These are phyloP conservation scores for Macroglossus sobrinus DNA, from an alignment of 2,113 vertebrate genomes.

Conservation along the genomic window DNA sequence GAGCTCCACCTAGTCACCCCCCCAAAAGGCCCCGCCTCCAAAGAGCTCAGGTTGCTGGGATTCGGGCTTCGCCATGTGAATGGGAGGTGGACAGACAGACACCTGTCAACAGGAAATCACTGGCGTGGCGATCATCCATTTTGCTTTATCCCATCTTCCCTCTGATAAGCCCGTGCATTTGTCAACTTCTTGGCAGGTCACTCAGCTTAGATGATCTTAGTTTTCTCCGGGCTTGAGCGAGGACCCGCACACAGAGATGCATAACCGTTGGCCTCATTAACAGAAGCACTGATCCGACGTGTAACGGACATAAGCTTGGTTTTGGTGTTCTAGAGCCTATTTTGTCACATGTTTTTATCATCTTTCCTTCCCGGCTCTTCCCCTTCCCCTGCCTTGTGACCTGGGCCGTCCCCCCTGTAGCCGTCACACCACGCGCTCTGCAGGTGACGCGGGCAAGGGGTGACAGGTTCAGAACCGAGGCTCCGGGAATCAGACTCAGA, in stretches of 20 bases:
- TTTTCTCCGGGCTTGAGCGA: not conserved
- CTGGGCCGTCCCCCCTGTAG: not conserved
- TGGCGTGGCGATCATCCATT: not conserved
- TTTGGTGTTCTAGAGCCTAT: not conserved
- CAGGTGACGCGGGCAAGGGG: not conserved
- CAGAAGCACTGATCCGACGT: not conserved
- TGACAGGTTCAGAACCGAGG: not conserved
- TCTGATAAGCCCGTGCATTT: not conserved
- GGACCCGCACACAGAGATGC: not conserved
- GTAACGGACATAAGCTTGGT: not conserved
- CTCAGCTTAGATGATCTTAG: not conserved
- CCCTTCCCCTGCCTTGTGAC: not conserved
- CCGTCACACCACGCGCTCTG: not conserved
- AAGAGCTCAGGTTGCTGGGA: not conserved
- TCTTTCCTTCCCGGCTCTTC: not conserved
- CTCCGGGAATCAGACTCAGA: not conserved
- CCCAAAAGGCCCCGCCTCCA: not conserved
- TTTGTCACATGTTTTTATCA: not conserved
- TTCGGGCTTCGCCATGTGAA: not conserved
- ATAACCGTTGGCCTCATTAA: not conserved
- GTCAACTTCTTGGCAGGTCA: not conserved
- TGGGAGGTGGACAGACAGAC: not conserved
- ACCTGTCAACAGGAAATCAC: not conserved
- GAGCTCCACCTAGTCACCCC: not conserved
- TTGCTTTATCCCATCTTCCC: not conserved